A percentile compares a stretch with the other conserved stretches of the same genome.
Conservation (phyloP, 2,797 vertebrate genomes). For the Hafferia zeledoni region DNA sequence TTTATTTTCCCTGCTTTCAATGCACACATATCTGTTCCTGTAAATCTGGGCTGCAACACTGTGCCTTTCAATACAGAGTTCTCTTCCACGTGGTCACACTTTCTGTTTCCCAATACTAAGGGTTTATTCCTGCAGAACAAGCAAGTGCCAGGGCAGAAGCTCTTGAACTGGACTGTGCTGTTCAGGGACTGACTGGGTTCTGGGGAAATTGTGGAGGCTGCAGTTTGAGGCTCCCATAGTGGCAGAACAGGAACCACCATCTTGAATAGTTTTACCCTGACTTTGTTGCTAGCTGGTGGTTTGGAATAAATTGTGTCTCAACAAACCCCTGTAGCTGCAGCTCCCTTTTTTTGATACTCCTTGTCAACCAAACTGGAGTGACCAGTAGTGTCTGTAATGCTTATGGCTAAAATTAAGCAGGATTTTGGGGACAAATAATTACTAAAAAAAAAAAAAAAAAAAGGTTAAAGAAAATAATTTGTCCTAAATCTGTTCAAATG, state of each 20-base stretch:
- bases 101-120: not conserved
- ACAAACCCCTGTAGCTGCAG: not conserved
- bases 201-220: not conserved
- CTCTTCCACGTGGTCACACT: not conserved
- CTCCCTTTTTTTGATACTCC: not conserved
- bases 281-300: not conserved
- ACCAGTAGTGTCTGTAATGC: not conserved
- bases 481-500: not conserved
- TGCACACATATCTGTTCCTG: not conserved
- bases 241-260: not conserved
- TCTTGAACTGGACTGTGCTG: rapidly evolving
- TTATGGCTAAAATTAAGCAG: not conserved
- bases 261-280: not conserved
- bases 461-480: not conserved
- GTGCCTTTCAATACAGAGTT: not conserved
- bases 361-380: not conserved
- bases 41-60: not conserved
- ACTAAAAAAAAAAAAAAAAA: too few relatives aligned
- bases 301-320: not conserved
- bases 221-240: rapidly evolving
- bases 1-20: not conserved
- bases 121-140: not conserved
- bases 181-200: not conserved
- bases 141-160: not conserved
- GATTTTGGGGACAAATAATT: not conserved